Evolutionary conservation across 2,888 invertebrate genomes (phyloP), one percentile per base, ranked within the genome.

Genomic region (Syrphus vitripennis): DNA sequence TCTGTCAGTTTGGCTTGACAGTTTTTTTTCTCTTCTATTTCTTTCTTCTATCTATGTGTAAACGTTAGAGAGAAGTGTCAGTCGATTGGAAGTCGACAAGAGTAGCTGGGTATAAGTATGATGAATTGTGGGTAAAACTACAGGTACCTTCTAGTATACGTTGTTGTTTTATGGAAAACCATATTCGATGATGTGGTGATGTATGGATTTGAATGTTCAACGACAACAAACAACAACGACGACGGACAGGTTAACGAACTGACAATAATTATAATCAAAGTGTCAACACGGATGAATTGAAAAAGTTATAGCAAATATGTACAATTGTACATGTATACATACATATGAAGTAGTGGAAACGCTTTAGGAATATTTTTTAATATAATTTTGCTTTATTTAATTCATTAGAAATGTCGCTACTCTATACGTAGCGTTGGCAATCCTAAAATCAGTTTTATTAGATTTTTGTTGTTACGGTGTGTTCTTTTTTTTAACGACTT

Each of bases 1-100:
- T 72, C 71, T 78, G 59, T 65, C 65, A 65, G 31, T 70, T 81
- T 34, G 7, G 45, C 70, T 76, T 77, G 78, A 74, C 72, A 83
- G 40, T 76, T 31, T 31, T 24, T 53, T 57, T 69, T 29, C 26
- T 16, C n/a, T n/a, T n/a, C n/a, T 19, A 6, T 26, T 5, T 26
- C 10, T 19, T 48, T 55, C 31, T 12, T 21, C 5, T 59, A 12
- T 55, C 7, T 7, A 37, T 53, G 24, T 71, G 37, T 50, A 4
- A 24, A n/a, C n/a, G 65, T 71, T 67, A 29, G 16, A 34, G 34
- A 74, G 69, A 78, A 83, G 72, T 69, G 78, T 78, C 83, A 69
- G 71, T 59, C 53, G 29, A 76, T 29, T 63, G 50, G 21, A 67
- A 78, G 72, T 34, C 72, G 40, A 61, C 67, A 63, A 55, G 71